A percentile compares a stretch with the other conserved stretches of the same genome.
phyloP scores from a whole-genome alignment of 2,888 invertebrate species.

The Parnassius mnemosyne region DNA sequence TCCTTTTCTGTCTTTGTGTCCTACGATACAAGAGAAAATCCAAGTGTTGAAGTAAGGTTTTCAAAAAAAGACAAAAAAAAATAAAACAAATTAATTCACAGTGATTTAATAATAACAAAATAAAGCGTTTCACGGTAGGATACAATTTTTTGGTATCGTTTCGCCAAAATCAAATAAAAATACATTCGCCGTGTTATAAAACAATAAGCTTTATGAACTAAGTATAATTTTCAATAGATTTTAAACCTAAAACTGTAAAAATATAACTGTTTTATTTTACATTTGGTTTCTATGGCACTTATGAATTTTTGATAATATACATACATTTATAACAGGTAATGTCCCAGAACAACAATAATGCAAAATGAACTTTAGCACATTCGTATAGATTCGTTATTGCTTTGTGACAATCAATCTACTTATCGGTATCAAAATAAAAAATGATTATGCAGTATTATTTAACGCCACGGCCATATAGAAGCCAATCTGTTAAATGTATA shows the following conservation, averaged over 20 bases:
- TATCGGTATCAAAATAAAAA: too few species aligned
- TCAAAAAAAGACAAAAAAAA: neutral
- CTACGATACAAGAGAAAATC: too few species aligned
- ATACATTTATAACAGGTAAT: neutral
- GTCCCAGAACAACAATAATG: too few species aligned
- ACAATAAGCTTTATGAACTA: constrained; percentile 2
- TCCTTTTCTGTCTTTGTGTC: too few species aligned
- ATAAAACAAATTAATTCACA: constrained; percentile 1
- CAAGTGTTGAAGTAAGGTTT: too few species aligned
- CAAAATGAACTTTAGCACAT: too few species aligned
- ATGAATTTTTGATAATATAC: neutral
- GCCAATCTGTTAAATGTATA: too few species aligned
- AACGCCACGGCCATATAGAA: too few species aligned
- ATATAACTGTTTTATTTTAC: too few species aligned
- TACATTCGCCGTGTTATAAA: neutral
- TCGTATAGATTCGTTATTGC: too few species aligned
- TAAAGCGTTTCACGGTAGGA: constrained; percentile 22
- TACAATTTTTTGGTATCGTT: constrained; percentile 23
- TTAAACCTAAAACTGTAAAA: neutral
- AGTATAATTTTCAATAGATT: neutral
- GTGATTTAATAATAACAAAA: constrained; percentile 22
- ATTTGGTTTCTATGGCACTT: neutral
- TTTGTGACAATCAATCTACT: too few species aligned
- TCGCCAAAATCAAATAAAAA: constrained; percentile 15
- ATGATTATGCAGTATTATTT: too few species aligned